Conservation (phyloP, 2,113 vertebrate genomes). For the Pseudonaja textilis region DNA sequence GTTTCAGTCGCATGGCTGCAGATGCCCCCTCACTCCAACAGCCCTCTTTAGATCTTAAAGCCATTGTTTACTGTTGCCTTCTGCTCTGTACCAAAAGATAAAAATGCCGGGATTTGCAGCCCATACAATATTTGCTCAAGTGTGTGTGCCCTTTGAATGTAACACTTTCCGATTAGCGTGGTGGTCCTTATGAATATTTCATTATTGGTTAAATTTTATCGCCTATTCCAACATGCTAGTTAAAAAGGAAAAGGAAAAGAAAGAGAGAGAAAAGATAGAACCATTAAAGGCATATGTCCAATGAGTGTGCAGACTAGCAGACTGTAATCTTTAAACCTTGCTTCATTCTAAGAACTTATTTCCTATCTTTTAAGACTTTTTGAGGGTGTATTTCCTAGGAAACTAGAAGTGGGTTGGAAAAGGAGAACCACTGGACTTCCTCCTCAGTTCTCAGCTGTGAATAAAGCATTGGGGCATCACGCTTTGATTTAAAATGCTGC, state of each 20-base stretch:
- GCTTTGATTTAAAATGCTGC: slow-evolving; percentile 51
- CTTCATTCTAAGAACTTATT: slow-evolving; percentile 52
- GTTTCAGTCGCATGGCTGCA: background rate
- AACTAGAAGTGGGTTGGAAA: slow-evolving; percentile 48
- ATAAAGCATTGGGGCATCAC: slow-evolving; percentile 45
- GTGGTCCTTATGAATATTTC: slow-evolving; percentile 61
- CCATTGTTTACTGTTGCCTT: slow-evolving; percentile 17
- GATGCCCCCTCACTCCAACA: background rate
- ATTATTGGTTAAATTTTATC: slow-evolving; percentile 48
- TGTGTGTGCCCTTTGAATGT: slow-evolving; percentile 16
- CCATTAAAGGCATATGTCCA: slow-evolving; percentile 25
- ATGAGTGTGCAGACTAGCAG: slow-evolving; percentile 37
- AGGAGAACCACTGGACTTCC: slow-evolving; percentile 44
- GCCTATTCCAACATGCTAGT: slow-evolving; percentile 41
- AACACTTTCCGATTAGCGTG: slow-evolving; percentile 50
- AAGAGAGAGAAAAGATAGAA: background rate
- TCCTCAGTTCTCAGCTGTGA: slow-evolving; percentile 55
- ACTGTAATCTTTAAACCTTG: slow-evolving; percentile 55
- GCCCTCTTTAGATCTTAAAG: background rate
- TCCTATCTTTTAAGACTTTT: slow-evolving; percentile 50
- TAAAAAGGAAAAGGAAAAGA: slow-evolving; percentile 26
- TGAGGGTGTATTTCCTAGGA: slow-evolving; percentile 54
- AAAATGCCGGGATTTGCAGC: slow-evolving; percentile 1
- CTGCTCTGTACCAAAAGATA: background rate
- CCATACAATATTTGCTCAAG: slow-evolving; percentile 15